Conservation (phyloP, 37 sponge, comb jelly and placozoan species). For the Haliclona indistincta region DNA sequence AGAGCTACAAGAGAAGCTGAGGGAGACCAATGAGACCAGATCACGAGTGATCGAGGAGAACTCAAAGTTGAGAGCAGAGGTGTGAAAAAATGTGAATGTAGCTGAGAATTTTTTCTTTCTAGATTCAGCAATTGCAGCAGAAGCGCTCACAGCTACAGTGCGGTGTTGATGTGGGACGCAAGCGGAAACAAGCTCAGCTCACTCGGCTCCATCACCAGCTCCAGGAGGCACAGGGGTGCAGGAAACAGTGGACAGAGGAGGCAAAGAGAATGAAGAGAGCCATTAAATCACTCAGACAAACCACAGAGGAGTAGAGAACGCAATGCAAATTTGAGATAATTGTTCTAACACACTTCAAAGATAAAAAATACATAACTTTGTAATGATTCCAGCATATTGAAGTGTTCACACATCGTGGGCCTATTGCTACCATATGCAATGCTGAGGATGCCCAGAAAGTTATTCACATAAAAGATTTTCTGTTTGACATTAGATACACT, state of each 20-base stretch:
- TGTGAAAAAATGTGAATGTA: background rate
- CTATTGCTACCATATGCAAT: no score
- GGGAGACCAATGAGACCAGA: background rate
- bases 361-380: no score
- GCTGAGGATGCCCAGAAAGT: no score
- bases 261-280: background rate
- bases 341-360: no score
- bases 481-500: no score
- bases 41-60: constrained; percentile 17
- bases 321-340: no score
- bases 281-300: constrained; percentile 11
- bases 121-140: background rate
- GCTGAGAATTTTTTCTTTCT: background rate
- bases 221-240: constrained; percentile 32
- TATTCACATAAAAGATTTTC: no score
- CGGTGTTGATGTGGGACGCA: background rate
- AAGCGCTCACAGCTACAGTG: background rate
- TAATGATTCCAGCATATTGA: no score
- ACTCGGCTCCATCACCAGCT: constrained; percentile 27
- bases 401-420: no score
- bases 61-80: background rate
- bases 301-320: constrained; percentile 27
- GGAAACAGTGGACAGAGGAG: constrained; percentile 38
- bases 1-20: constrained; percentile 20
- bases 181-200: constrained; percentile 32